Evolutionary conservation across 2,113 vertebrate genomes (phyloP), one percentile per base, ranked within the genome.

Genomic region (Seriola aureovittata): DNA sequence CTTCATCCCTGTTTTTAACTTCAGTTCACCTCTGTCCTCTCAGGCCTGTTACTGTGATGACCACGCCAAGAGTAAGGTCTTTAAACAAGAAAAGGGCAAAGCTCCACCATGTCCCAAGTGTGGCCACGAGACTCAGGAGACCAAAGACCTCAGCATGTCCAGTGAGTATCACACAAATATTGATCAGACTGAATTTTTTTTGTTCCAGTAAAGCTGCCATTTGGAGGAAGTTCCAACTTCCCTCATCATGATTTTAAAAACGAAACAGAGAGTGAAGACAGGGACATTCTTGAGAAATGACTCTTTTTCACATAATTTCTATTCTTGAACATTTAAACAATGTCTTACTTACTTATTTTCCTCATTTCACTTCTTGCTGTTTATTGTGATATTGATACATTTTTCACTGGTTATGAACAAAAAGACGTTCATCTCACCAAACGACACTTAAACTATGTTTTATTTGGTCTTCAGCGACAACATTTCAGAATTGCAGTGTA

Each of bases 61-160:
- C 70, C 98, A 99, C 0, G 96, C 97, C 77, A 96, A 97, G 65
- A 99, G 98, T 91, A 99, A 99, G 78, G 97, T 99, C 34, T 99
- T 99, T 89, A 99, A 99, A 85, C 97, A 99, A 74, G 98, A 99
- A 85, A 99, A 99, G 71, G 97, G 98, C 66, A 99, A 97, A 87
- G 95, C 95, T 4, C 98, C 97, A 34, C 98, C 98, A 0, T 99
- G 98, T 80, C 98, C 98, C 9, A 99, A 99, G 86, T 99, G 98
- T 84, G 98, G 98, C 21, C 98, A 99, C 1, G 97, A 99, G 93
- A 99, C 97, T 1, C 98, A 99, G 92, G 96, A 99, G 94, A 99
- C 98, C 34, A 99, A 99, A 94, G 97, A 99, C 74, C 96, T 99
- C 72, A 99, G 98, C 98, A 99, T 99, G 97, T 99, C 98, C 88